Base-by-base conservation (phyloP, 2,888 invertebrate genomes). In the Charanyca ferruginea region DNA sequence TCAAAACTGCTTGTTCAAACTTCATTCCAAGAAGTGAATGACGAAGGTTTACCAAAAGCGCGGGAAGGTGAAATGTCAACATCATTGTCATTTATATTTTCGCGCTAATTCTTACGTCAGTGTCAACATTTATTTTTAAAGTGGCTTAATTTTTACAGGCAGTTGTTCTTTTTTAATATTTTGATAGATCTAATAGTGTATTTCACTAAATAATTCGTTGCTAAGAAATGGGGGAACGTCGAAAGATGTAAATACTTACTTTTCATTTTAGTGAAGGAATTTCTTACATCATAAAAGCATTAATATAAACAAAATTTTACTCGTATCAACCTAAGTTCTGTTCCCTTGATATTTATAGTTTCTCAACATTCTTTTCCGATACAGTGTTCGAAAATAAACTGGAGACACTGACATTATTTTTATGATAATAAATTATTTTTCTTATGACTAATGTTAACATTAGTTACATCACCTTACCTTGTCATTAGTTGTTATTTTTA, bases 401-500 rank as follows among this genome's bases (percentile, higher is more conserved):
- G 28, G 11, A 55, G 59, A 47, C 54, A 58, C 28, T 64, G 64
- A 47, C 47, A 47, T 18, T 61, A 58, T 67, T 72, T 55, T 47
- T 42, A 53, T 48, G 54, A 23, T 60, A 53, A 57, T 73, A 73
- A 68, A 68, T 73, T 20, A 68, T 60, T 3, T 64, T 54, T 54
- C 47, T 45, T 68, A 66, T 45, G 54, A 53, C 57, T 54, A 59
- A 64, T 62, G 44, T 22, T 51, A 35, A 25, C 20, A 13, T 32
- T 16, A 55, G 47, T 73, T 65, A 67, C 58, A 57, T 77, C 59
- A 67, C 22, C 11, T 54, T 55, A 49, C 62, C 55, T 69, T 63
- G 64, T 66, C 47, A 28, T 58, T 55, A 47, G 38, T 57, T 52
- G 67, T 70, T 82, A 82, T 82, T 78, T 75, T 80, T 71, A 53